Evolutionary conservation across 2,888 invertebrate genomes (phyloP).

Genomic region (Harpalus rufipes): DNA sequence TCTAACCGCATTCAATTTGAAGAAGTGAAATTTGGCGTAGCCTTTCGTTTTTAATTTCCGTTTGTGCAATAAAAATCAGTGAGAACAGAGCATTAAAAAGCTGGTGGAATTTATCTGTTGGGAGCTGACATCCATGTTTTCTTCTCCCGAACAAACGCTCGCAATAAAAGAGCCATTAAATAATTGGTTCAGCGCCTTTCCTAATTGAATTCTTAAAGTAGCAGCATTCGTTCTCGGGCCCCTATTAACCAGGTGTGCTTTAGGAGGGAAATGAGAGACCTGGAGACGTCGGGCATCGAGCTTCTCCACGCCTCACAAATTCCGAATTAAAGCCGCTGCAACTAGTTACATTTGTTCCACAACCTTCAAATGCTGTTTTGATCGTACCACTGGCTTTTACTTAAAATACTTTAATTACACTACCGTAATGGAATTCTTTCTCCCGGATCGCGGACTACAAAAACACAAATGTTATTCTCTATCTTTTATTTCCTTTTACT

Average conservation of each 20-base stretch:
- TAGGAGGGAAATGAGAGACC: constrained; percentile 51
- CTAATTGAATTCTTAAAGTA: constrained; percentile 60
- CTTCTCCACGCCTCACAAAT: constrained; percentile 60
- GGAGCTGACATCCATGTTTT: constrained; percentile 27
- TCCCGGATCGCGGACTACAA: neutral
- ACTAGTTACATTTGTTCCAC: constrained; percentile 28
- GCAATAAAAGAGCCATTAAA: constrained; percentile 59
- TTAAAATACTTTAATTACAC: constrained; percentile 5
- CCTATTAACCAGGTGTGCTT: constrained; percentile 61
- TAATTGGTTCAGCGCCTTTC: constrained; percentile 56
- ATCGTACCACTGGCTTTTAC: constrained; percentile 5
- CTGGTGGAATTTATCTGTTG: constrained; percentile 24
- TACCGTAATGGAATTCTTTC: neutral
- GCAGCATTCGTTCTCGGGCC: constrained; percentile 42
- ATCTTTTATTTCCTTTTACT: neutral
- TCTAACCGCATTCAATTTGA: neutral
- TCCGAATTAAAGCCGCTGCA: constrained; percentile 50
- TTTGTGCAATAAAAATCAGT: constrained; percentile 35
- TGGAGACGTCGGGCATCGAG: neutral
- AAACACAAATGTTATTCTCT: neutral
- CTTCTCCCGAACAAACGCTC: constrained; percentile 38
- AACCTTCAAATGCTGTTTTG: constrained; percentile 33
- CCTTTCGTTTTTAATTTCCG: constrained; percentile 29
- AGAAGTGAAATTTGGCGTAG: constrained; percentile 12
- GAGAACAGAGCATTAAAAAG: constrained; percentile 42